phyloP scores from a whole-genome alignment of 1,140 invertebrate species.

The Stegodyphus dumicola region DNA sequence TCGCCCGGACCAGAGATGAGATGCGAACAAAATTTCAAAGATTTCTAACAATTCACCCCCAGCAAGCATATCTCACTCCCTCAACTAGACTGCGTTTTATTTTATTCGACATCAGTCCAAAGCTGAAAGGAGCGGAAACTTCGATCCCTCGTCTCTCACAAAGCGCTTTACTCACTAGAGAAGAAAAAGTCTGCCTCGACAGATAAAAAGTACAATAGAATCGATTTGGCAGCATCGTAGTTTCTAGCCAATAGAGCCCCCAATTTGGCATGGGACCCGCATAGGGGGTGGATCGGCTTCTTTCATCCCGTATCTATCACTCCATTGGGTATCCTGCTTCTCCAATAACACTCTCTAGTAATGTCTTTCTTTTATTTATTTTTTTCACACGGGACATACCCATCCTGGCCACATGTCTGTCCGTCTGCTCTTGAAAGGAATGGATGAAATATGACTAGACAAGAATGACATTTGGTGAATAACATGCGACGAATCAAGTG shows the following conservation, averaged over 20 bases:
- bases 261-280: slow-evolving; percentile 46
- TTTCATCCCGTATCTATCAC: slow-evolving; percentile 38
- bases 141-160: neutral
- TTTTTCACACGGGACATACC: slow-evolving; percentile 41
- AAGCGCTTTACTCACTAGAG: neutral
- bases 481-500: neutral
- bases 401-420: neutral
- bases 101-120: slow-evolving; percentile 27
- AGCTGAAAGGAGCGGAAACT: slow-evolving; percentile 25
- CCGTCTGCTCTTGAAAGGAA: neutral
- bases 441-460: too few relatives aligned
- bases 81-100: too few relatives aligned
- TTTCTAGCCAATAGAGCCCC: slow-evolving; percentile 57
- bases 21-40: too few relatives aligned
- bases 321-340: slow-evolving; percentile 35
- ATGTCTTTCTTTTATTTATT: slow-evolving; percentile 4
- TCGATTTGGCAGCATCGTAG: slow-evolving; percentile 40
- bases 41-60: too few relatives aligned
- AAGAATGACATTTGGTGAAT: too few relatives aligned
- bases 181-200: neutral
- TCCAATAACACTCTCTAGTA: slow-evolving; percentile 46
- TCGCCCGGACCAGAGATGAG: neutral
- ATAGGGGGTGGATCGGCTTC: slow-evolving; percentile 49
- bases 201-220: slow-evolving; percentile 47
- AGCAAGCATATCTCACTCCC: too few relatives aligned